phyloP scores from a whole-genome alignment of 2,113 vertebrate genomes.

The Typhlomys cinereus region DNA sequence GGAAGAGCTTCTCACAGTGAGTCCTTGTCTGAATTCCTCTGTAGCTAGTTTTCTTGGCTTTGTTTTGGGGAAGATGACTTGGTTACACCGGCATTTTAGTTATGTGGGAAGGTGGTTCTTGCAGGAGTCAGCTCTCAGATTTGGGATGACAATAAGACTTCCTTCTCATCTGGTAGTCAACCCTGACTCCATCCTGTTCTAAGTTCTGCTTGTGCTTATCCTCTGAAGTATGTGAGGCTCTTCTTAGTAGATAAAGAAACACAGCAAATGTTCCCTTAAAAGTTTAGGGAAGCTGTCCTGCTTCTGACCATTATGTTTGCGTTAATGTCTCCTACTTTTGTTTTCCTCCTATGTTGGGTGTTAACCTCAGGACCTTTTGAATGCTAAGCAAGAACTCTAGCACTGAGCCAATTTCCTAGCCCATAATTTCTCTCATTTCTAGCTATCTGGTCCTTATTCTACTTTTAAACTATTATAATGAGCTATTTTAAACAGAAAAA shows the following conservation, averaged over 20 bases:
- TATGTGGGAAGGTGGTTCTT: slow-evolving; percentile 59
- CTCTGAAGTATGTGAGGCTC: background rate
- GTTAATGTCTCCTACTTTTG: background rate
- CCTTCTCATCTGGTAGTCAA: background rate
- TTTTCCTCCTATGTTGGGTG: background rate
- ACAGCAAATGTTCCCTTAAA: background rate
- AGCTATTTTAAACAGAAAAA: slow-evolving; percentile 43
- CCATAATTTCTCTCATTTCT: background rate
- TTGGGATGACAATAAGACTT: slow-evolving; percentile 44
- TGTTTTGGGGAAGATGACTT: slow-evolving; percentile 61
- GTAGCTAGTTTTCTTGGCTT: slow-evolving; percentile 66
- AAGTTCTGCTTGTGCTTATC: background rate
- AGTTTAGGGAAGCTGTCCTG: background rate
- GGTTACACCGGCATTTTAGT: slow-evolving; percentile 53
- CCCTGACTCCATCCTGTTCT: background rate
- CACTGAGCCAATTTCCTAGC: background rate
- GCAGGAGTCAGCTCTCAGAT: slow-evolving; percentile 42
- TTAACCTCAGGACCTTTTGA: background rate
- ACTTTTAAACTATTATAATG: slow-evolving; percentile 12
- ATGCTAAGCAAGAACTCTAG: background rate
- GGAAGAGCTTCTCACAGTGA: slow-evolving; percentile 56
- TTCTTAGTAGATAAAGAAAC: background rate
- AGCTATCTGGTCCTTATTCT: background rate
- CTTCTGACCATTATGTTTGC: background rate
- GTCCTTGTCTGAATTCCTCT: slow-evolving; percentile 67